A percentile compares a stretch with the other conserved stretches of the same genome.
Conservation (phyloP, 2,888 invertebrate genomes). For the Aquatica leii region DNA sequence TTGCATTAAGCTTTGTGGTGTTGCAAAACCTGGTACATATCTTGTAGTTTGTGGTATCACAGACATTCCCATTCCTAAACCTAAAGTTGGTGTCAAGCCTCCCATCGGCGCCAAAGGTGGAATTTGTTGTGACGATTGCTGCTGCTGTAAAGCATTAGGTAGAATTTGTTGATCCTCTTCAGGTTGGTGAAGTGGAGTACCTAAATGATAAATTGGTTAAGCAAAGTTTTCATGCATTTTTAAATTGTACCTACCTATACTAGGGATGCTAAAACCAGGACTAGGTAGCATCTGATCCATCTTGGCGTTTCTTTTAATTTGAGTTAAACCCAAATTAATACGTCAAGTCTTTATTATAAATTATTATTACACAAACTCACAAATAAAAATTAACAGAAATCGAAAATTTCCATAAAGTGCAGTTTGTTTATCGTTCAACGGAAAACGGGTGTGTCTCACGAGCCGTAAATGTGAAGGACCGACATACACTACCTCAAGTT, state of each 20-base stretch:
- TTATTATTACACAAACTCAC: no score
- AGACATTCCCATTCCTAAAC: slow-evolving; percentile 69
- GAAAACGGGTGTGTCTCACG: no score
- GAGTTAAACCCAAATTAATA: background rate
- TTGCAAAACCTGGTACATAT: slow-evolving; percentile 78
- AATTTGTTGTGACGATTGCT: slow-evolving; percentile 58
- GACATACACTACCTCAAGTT: no score
- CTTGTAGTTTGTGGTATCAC: slow-evolving; percentile 76
- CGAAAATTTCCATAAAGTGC: no score
- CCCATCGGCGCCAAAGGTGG: slow-evolving; percentile 67
- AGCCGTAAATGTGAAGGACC: no score
- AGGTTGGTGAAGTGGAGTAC: slow-evolving; percentile 88
- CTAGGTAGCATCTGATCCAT: slow-evolving; percentile 94
- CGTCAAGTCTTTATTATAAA: no score
- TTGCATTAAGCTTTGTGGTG: slow-evolving; percentile 87
- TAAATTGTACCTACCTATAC: slow-evolving; percentile 68
- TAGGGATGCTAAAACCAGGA: slow-evolving; percentile 88
- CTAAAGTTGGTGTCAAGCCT: slow-evolving; percentile 66
- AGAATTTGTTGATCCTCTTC: slow-evolving; percentile 92
- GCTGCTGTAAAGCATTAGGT: slow-evolving; percentile 77
- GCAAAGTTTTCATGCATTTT: no score
- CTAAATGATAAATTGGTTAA: slow-evolving; percentile 44
- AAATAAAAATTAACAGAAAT: no score
- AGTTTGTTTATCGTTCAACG: no score
- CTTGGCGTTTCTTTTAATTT: no score